A percentile compares a stretch with the other conserved stretches of the same genome.
phyloP scores from a whole-genome alignment of 2,113 vertebrate species.

The Machaerirhynchus nigripectus region DNA sequence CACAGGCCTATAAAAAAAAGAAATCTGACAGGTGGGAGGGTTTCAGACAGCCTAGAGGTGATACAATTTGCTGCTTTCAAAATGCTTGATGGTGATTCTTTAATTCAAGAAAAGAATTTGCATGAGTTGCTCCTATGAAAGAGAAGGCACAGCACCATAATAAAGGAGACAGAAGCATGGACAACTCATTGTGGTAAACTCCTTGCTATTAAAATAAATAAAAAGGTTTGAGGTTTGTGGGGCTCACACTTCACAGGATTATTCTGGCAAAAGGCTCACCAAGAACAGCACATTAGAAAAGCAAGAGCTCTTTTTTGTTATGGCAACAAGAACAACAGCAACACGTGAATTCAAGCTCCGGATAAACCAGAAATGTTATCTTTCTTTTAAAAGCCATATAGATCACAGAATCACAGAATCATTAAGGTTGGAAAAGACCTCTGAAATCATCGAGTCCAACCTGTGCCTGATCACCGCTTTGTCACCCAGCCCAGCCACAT shows the following conservation, averaged over 20 bases:
- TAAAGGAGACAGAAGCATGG: not conserved
- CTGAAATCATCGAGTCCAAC: not conserved
- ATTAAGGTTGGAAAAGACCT: not conserved
- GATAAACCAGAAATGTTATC: not conserved
- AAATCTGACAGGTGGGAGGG: not conserved
- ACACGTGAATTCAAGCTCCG: not conserved
- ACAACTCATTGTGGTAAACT: not conserved
- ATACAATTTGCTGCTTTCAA: not conserved
- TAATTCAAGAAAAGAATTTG: not conserved
- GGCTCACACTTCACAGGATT: not conserved
- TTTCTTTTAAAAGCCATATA: not conserved
- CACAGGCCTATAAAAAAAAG: not conserved
- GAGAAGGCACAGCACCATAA: not conserved
- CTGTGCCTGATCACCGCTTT: not conserved
- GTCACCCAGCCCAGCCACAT: not conserved
- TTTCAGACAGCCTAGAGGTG: not conserved
- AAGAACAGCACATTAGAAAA: not conserved
- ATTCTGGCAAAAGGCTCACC: not conserved
- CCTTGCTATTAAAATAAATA: slow-evolving; percentile 18
- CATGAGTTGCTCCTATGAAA: not conserved
- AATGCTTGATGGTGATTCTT: not conserved
- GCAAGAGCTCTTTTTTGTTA: not conserved
- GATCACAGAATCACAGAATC: not conserved
- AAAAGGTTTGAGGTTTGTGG: not conserved
- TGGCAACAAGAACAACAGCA: slow-evolving; percentile 2